Evolutionary conservation across 2,888 invertebrate species (phyloP).

Genomic region (Eristalis tenax): DNA sequence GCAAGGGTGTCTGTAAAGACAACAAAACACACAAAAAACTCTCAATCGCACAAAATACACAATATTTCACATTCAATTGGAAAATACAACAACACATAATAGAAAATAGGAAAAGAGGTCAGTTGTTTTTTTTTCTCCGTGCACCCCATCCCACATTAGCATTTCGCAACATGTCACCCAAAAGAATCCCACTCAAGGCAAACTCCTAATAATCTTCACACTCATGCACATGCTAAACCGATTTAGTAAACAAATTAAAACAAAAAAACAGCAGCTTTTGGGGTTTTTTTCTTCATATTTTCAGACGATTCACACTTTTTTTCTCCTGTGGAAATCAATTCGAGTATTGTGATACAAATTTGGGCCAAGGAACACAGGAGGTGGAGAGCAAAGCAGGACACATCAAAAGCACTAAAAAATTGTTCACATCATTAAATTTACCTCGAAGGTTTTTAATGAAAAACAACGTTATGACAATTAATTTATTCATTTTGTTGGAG

Average conservation of each 20-base stretch:
- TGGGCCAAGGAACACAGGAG: constrained; percentile 65
- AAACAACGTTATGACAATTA: constrained; percentile 78
- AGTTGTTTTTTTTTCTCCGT: constrained; percentile 17
- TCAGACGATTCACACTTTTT: not conserved
- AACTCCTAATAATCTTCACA: not conserved
- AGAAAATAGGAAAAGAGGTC: constrained; percentile 49
- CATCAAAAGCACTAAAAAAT: constrained; percentile 63
- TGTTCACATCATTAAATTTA: constrained; percentile 73
- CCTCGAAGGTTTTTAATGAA: constrained; percentile 79
- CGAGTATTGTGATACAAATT: constrained; percentile 68
- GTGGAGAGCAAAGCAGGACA: constrained; percentile 54
- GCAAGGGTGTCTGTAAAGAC: constrained; percentile 78
- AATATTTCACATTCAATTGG: constrained; percentile 37
- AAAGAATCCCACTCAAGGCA: constrained; percentile 20
- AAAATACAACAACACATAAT: constrained; percentile 34
- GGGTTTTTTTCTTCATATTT: constrained; percentile 5
- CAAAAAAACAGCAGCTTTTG: constrained; percentile 2
- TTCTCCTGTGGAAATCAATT: constrained; percentile 60
- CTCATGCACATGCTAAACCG: not conserved
- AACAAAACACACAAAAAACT: constrained; percentile 25
- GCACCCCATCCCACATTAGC: constrained; percentile 32
- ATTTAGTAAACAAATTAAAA: constrained; percentile 4
- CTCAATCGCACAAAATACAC: constrained; percentile 30
- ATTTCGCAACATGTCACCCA: constrained; percentile 44
- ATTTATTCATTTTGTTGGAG: constrained; percentile 77